Conservation (phyloP, 2,113 vertebrate genomes). For the Pipa parva region DNA sequence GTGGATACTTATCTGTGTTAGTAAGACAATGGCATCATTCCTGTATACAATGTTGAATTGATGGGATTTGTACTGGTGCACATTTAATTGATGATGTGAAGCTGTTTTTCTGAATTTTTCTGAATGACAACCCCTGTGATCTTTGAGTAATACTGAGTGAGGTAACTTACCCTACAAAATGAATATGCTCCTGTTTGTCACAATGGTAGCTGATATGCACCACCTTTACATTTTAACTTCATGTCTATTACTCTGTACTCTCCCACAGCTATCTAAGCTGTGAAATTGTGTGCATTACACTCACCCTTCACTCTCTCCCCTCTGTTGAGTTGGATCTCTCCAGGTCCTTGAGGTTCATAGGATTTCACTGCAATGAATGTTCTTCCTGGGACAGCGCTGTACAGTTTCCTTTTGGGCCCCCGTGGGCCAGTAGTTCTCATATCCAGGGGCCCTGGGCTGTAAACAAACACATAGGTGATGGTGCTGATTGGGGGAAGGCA, state of each 20-base stretch:
- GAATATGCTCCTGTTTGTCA: too few species aligned
- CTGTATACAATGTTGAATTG: too few species aligned
- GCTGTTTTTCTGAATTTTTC: too few species aligned
- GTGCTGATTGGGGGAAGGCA: constrained; percentile 75
- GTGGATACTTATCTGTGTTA: too few species aligned
- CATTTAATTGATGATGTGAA: too few species aligned
- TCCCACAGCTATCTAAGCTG: background rate
- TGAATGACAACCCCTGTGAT: too few species aligned
- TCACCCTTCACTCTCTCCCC: constrained; percentile 93
- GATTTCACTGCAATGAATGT: constrained; percentile 92
- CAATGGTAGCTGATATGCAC: background rate
- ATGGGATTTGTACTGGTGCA: too few species aligned
- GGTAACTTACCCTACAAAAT: too few species aligned
- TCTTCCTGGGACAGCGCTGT: constrained; percentile 91
- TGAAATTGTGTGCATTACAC: constrained; percentile 44
- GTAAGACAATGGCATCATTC: too few species aligned
- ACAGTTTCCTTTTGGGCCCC: constrained; percentile 91
- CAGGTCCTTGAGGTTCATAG: constrained; percentile 85
- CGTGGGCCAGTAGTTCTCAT: constrained; percentile 68
- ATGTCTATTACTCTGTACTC: background rate
- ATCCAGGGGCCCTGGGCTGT: constrained; percentile 79
- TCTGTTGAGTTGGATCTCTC: constrained; percentile 91
- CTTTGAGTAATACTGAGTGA: too few species aligned
- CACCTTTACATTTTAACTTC: background rate
- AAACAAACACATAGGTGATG: constrained; percentile 95